Evolutionary conservation across 2,797 vertebrate species (phyloP).

Genomic region (Chiloscyllium punctatum): DNA sequence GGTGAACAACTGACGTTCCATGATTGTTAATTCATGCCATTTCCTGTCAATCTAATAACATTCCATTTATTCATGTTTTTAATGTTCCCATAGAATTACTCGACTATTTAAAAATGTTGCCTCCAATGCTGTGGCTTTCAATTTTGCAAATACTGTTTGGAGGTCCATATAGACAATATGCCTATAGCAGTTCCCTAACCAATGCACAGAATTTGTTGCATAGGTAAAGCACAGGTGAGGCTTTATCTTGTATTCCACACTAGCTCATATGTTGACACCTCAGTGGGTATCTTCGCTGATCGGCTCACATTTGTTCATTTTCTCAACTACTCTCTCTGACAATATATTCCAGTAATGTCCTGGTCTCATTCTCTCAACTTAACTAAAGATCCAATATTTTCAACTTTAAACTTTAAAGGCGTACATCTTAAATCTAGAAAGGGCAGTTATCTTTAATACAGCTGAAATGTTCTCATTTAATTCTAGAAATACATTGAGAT

Average conservation of each 20-base stretch:
- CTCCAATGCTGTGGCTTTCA: not conserved
- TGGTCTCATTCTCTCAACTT: not conserved
- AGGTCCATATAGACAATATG: not conserved
- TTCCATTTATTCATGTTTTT: not conserved
- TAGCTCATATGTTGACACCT: too few relatives aligned
- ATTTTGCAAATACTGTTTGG: not conserved
- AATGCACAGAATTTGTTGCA: not conserved
- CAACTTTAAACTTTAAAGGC: not conserved
- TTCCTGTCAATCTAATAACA: not conserved
- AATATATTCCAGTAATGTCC: not conserved
- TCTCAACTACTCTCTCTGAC: not conserved
- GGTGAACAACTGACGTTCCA: not conserved
- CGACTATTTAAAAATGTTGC: not conserved
- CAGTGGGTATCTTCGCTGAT: not conserved
- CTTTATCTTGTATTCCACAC: too few relatives aligned
- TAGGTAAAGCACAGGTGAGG: too few relatives aligned
- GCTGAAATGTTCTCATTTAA: not conserved
- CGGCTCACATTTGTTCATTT: not conserved
- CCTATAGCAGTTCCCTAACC: too few relatives aligned
- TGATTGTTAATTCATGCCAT: not conserved
- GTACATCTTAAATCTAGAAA: not conserved
- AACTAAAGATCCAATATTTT: not conserved
- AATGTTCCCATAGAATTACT: not conserved
- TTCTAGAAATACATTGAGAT: not conserved
- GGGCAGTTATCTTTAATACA: not conserved